Evolutionary conservation across 2,888 invertebrate species (phyloP).

Genomic region (Drosophila histrio): DNA sequence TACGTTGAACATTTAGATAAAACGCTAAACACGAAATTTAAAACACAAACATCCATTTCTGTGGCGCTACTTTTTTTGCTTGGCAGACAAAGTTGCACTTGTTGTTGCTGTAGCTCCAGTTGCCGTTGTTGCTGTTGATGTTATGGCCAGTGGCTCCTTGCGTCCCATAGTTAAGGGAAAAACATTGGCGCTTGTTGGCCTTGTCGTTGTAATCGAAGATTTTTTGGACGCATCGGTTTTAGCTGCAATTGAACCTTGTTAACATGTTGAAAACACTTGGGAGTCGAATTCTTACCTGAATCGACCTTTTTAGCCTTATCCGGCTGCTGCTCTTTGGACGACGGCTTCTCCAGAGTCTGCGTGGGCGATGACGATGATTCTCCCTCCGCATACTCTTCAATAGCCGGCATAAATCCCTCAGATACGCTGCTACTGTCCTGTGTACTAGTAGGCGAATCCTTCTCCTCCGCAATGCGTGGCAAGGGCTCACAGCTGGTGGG

Average conservation of each 20-base stretch:
- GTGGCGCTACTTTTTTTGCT: constrained; percentile 69
- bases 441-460: constrained; percentile 84
- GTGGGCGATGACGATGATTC: constrained; percentile 62
- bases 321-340: constrained; percentile 22
- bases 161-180: constrained; percentile 41
- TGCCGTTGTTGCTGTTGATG: not conserved
- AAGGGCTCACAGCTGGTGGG: constrained; percentile 85
- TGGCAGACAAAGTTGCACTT: constrained; percentile 46
- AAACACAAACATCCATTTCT: constrained; percentile 65
- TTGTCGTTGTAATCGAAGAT: constrained; percentile 64
- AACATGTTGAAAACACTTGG: not conserved
- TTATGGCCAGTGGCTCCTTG: constrained; percentile 39
- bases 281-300: constrained; percentile 22
- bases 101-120: constrained; percentile 17
- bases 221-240: constrained; percentile 36
- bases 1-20: constrained; percentile 44
- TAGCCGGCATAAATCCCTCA: constrained; percentile 77
- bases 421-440: constrained; percentile 59
- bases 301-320: constrained; percentile 50
- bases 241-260: constrained; percentile 3
- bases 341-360: constrained; percentile 61
- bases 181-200: constrained; percentile 34
- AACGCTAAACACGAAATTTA: constrained; percentile 61
- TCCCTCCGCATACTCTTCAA: constrained; percentile 71
- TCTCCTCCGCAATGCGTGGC: constrained; percentile 94